Evolutionary conservation across 2,888 invertebrate genomes (phyloP).

Genomic region (Dromius quadrimaculatus): DNA sequence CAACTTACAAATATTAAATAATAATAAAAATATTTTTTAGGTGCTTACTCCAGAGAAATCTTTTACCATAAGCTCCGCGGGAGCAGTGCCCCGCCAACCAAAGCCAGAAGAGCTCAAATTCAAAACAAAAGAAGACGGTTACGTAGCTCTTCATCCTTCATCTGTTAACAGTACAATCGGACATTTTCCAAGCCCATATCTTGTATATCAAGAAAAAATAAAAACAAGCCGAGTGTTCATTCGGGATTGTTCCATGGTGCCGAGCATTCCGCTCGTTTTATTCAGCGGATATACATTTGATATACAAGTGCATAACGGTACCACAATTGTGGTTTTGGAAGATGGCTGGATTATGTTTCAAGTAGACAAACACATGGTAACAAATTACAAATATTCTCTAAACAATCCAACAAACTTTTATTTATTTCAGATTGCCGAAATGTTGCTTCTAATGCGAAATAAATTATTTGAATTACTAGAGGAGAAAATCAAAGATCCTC

Average conservation of each 20-base stretch:
- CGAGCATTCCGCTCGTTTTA: slow-evolving; percentile 78
- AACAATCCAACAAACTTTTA: neutral
- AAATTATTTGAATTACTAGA: slow-evolving; percentile 83
- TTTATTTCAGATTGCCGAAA: slow-evolving; percentile 78
- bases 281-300: slow-evolving; percentile 81
- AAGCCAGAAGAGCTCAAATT: slow-evolving; percentile 80
- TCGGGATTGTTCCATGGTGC: slow-evolving; percentile 84
- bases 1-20: no score
- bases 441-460: slow-evolving; percentile 81
- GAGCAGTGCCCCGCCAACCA: slow-evolving; percentile 80
- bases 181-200: slow-evolving; percentile 79
- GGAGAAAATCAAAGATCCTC: slow-evolving; percentile 86
- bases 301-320: slow-evolving; percentile 80
- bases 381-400: slow-evolving; percentile 46
- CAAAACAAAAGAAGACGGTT: slow-evolving; percentile 80
- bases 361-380: slow-evolving; percentile 80
- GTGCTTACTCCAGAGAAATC: slow-evolving; percentile 80
- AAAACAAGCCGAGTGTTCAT: slow-evolving; percentile 84
- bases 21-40: neutral
- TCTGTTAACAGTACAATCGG: slow-evolving; percentile 78
- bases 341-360: slow-evolving; percentile 87
- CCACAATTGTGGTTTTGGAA: slow-evolving; percentile 80
- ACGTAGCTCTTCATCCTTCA: slow-evolving; percentile 78
- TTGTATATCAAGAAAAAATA: slow-evolving; percentile 87
- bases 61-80: slow-evolving; percentile 78